phyloP scores from a whole-genome alignment of 2,797 vertebrate genomes.

The Meda fulgida region DNA sequence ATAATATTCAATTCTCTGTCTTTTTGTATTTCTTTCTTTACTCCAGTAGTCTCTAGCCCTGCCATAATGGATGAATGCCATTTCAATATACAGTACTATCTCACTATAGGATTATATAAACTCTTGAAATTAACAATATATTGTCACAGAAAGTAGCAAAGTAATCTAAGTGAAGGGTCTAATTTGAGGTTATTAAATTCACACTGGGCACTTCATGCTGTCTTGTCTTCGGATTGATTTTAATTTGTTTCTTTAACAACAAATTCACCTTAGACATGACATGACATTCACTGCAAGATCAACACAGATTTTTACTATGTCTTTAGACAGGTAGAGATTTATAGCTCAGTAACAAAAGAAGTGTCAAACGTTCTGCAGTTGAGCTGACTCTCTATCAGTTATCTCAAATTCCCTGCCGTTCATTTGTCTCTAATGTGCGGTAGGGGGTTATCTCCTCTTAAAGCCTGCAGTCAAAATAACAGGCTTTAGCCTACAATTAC shows the following conservation, averaged over 20 bases:
- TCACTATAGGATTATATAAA: not conserved
- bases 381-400: not conserved
- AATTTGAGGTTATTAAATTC: not conserved
- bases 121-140: not conserved
- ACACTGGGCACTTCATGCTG: not conserved
- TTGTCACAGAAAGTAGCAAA: not conserved
- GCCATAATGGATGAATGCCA: not conserved
- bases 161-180: not conserved
- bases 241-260: not conserved
- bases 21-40: not conserved
- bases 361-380: not conserved
- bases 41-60: not conserved
- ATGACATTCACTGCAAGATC: not conserved
- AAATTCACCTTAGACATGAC: not conserved
- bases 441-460: not conserved
- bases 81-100: not conserved
- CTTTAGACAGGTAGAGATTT: not conserved
- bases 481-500: slow-evolving; percentile 5
- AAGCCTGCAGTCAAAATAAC: slow-evolving; percentile 7
- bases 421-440: slow-evolving; percentile 16
- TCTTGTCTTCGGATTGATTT: not conserved
- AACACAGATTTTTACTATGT: not conserved
- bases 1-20: not conserved
- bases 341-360: slow-evolving; percentile 6
- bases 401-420: slow-evolving; percentile 17